Evolutionary conservation across 2,797 vertebrate species (phyloP), one percentile per base, ranked within the genome.

Genomic region (Garrulus glandarius): DNA sequence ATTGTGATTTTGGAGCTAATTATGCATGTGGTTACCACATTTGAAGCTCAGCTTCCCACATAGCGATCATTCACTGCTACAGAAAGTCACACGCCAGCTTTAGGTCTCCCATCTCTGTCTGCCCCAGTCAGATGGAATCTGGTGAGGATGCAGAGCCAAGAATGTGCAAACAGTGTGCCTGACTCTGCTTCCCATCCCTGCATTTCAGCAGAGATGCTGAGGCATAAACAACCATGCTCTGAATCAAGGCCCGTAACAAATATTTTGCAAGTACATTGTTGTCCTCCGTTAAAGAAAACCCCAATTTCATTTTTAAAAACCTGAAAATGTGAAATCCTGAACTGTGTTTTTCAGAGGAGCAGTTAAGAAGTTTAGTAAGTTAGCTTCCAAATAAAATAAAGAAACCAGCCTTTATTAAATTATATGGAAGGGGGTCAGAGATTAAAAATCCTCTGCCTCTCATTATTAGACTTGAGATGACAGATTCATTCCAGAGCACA

Each of bases 401-500:
- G 95, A 97, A 98, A 98, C 77, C 89, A 93, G 81, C 78, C 68
- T 88, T 97, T 98, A 98, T 97, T 98, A 97, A 97, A 98, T 98
- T 98, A 98, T 96, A 96, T 67, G 90, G 87, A 96, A 97, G 89
- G 94, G 91, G 98, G 97, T 98, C 98, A 98, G 97, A 98, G 97
- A 98, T 98, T 98, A 98, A 98, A 98, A 98, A 97, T 97, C 95
- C 95, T 30, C 97, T 98, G 98, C 97, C 98, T 98, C 97, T 98
- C 97, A 97, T 97, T 98, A 98, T 98, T 98, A 98, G 96, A 96
- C 96, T 95, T 95, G 93, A 95, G 97, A 98, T 98, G 98, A 98
- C 97, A 98, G 98, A 98, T 97, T 98, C 97, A 98, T 98, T 98
- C 98, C 98, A 98, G 98, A 98, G 96, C 98, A 96, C 97, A 97